These are phyloP conservation scores for Drosophila simulans DNA, from an alignment of 1,140 invertebrate species.

Conservation along the genomic window DNA sequence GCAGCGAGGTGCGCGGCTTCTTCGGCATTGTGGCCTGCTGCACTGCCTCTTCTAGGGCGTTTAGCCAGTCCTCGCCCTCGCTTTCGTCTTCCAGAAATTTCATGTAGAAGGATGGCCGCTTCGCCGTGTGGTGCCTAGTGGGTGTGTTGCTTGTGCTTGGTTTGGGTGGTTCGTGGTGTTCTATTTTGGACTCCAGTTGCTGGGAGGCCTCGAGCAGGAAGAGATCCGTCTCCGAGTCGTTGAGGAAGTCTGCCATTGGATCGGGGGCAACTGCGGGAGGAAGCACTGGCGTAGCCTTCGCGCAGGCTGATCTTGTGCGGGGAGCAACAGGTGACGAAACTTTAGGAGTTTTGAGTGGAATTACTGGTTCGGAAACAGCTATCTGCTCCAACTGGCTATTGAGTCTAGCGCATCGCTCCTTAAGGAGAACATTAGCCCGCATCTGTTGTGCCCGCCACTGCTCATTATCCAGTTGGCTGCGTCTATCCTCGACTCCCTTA, in stretches of 20 bases:
- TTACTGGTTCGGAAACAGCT: conserved; percentile 6
- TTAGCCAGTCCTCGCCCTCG: conserved; percentile 72
- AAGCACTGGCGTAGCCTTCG: neutral
- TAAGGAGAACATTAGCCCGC: conserved; percentile 63
- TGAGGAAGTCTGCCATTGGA: conserved; percentile 65
- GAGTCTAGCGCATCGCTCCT: conserved; percentile 70
- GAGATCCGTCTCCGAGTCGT: conserved; percentile 75
- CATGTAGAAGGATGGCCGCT: conserved; percentile 77
- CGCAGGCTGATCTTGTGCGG: conserved; percentile 16
- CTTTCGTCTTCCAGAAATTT: conserved; percentile 80
- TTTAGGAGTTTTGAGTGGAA: neutral
- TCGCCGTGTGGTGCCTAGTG: conserved; percentile 60
- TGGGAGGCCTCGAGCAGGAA: conserved; percentile 76
- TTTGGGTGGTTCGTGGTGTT: neutral
- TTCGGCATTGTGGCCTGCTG: conserved; percentile 63
- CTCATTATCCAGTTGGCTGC: conserved; percentile 61
- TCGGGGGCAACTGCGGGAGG: conserved; percentile 9
- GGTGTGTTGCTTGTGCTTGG: conserved; percentile 43
- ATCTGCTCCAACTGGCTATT: conserved; percentile 62
- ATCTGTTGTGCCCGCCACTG: conserved; percentile 67
- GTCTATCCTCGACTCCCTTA: conserved; percentile 48
- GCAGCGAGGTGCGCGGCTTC: conserved; percentile 70
- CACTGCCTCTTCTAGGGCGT: conserved; percentile 68
- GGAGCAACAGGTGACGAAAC: neutral
- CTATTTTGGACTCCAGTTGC: conserved; percentile 63